A percentile compares a stretch with the other conserved stretches of the same genome.
Conservation (phyloP, 2,797 vertebrate genomes). For the Sebastes cheni region DNA sequence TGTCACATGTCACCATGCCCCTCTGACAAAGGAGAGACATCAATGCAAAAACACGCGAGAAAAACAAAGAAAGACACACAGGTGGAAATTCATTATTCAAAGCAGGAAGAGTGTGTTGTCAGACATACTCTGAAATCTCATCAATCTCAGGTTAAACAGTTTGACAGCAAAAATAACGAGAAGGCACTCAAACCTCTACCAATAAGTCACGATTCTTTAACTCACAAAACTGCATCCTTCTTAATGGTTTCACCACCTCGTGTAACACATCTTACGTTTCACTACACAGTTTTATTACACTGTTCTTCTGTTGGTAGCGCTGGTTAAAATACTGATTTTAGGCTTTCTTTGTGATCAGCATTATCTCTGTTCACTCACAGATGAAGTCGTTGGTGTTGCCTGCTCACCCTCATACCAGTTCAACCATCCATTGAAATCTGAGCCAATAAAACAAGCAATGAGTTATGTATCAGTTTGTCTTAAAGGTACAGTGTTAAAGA, state of each 20-base stretch:
- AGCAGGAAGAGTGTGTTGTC: slow-evolving; percentile 17
- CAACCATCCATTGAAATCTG: not conserved
- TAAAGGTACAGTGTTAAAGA: not conserved
- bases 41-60: not conserved
- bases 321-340: not conserved
- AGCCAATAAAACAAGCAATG: not conserved
- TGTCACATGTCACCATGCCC: not conserved
- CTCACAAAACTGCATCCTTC: not conserved
- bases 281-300: not conserved
- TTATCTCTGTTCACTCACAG: not conserved
- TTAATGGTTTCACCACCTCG: not conserved
- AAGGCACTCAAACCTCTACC: not conserved
- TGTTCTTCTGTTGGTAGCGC: not conserved
- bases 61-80: not conserved
- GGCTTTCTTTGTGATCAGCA: not conserved
- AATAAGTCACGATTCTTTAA: not conserved
- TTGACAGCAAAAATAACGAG: slow-evolving; percentile 11
- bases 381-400: not conserved
- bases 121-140: slow-evolving; percentile 25
- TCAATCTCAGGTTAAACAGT: slow-evolving; percentile 24
- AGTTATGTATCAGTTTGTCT: not conserved
- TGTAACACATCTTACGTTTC: not conserved
- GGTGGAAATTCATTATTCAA: slow-evolving; percentile 8
- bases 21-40: not conserved
- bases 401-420: not conserved